These are phyloP conservation scores for Dione vanillae DNA, from an alignment of 2,888 invertebrate species.

Conservation along the genomic window DNA sequence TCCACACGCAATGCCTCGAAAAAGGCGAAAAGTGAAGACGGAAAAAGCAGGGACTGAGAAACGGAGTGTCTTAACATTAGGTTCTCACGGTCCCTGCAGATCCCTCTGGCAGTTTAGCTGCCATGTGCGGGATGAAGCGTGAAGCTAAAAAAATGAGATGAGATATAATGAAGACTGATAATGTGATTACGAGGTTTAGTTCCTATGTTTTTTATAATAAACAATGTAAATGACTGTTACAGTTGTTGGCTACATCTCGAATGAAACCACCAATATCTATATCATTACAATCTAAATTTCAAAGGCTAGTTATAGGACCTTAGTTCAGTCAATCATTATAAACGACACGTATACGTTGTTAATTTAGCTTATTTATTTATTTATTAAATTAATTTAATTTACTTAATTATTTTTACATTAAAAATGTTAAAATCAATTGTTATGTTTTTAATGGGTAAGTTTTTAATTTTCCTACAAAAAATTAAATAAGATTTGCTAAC, in stretches of 20 bases:
- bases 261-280: conserved; percentile 31
- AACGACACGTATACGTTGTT: conserved; percentile 51
- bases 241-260: conserved; percentile 13
- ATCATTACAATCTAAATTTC: conserved; percentile 63
- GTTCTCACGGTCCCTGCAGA: too few species aligned
- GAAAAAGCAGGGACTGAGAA: too few species aligned
- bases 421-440: conserved; percentile 62
- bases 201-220: too few species aligned
- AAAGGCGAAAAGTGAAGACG: too few species aligned
- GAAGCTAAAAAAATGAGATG: too few species aligned
- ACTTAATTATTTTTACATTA: conserved; percentile 25
- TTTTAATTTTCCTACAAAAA: conserved; percentile 9
- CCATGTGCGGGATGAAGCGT: too few species aligned
- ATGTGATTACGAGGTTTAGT: too few species aligned
- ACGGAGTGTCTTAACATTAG: too few species aligned
- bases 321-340: conserved; percentile 55
- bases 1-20: too few species aligned
- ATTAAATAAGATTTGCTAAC: too few species aligned
- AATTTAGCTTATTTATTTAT: conserved; percentile 51
- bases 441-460: conserved; percentile 62
- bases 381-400: conserved; percentile 41
- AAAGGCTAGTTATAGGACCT: conserved; percentile 64
- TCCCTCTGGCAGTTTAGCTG: too few species aligned
- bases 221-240: background rate
- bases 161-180: too few species aligned